Evolutionary conservation across 2,797 vertebrate species (phyloP).

Genomic region (Hylomyscus alleni): DNA sequence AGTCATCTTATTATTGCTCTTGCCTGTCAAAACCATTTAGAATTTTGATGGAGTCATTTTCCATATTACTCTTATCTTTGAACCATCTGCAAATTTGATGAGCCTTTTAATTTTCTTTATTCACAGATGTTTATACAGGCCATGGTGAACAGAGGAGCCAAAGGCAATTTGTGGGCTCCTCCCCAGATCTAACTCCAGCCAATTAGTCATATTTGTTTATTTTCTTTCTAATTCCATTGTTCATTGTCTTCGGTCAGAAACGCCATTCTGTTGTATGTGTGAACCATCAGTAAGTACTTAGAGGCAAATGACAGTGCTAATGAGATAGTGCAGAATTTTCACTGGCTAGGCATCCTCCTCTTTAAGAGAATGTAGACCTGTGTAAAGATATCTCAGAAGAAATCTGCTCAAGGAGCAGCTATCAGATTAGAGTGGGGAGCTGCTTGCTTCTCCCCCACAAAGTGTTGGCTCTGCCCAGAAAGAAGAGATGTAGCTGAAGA

Average conservation of each 20-base stretch:
- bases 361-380: not conserved
- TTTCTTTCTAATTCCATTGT: conserved; percentile 34
- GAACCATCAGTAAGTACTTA: not conserved
- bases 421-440: not conserved
- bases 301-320: not conserved
- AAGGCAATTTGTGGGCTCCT: not conserved
- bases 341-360: not conserved
- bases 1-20: conserved; percentile 69
- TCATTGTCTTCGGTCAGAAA: not conserved
- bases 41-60: conserved; percentile 58
- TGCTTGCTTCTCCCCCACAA: not conserved
- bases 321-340: not conserved
- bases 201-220: conserved; percentile 7
- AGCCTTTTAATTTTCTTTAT: conserved; percentile 19
- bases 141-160: not conserved
- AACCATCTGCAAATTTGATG: conserved; percentile 53
- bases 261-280: not conserved
- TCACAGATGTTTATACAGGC: not conserved
- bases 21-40: conserved; percentile 72
- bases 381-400: not conserved
- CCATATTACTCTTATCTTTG: conserved; percentile 57
- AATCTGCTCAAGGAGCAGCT: not conserved
- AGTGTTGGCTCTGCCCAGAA: not conserved
- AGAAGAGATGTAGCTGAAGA: conserved; percentile 44
- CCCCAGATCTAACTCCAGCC: not conserved